phyloP scores from a whole-genome alignment of 1,140 invertebrate species.

The Mylabris phalerata region DNA sequence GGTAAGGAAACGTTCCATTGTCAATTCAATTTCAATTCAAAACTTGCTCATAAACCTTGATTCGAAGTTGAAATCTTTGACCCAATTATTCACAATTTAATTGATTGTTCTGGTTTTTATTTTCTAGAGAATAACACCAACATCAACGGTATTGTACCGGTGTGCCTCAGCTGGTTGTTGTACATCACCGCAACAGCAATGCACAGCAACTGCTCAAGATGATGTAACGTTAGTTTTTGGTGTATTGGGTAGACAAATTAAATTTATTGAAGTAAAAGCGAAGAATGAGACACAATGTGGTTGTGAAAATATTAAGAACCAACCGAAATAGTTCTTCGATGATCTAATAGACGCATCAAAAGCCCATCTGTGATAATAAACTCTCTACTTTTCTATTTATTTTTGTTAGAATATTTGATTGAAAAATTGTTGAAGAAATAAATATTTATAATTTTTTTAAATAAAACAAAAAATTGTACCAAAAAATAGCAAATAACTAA shows the following conservation, averaged over 20 bases:
- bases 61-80: too few species aligned
- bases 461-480: too few species aligned
- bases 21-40: not conserved
- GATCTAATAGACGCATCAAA: too few species aligned
- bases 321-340: not conserved
- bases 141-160: conserved; percentile 5
- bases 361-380: too few species aligned
- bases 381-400: too few species aligned
- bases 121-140: conserved; percentile 1
- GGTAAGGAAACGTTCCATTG: not conserved
- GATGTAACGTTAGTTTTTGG: not conserved
- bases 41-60: not conserved
- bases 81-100: too few species aligned
- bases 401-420: too few species aligned
- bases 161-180: conserved; percentile 12
- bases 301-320: not conserved
- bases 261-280: not conserved
- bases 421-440: too few species aligned
- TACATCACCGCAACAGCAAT: not conserved
- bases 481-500: too few species aligned
- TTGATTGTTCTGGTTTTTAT: not conserved
- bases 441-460: too few species aligned
- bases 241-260: not conserved
- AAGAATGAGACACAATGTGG: conserved; percentile 3
- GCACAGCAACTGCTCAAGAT: not conserved